Base-by-base conservation (phyloP, 1,140 invertebrate species). In the Druon quercuslanigerum region DNA sequence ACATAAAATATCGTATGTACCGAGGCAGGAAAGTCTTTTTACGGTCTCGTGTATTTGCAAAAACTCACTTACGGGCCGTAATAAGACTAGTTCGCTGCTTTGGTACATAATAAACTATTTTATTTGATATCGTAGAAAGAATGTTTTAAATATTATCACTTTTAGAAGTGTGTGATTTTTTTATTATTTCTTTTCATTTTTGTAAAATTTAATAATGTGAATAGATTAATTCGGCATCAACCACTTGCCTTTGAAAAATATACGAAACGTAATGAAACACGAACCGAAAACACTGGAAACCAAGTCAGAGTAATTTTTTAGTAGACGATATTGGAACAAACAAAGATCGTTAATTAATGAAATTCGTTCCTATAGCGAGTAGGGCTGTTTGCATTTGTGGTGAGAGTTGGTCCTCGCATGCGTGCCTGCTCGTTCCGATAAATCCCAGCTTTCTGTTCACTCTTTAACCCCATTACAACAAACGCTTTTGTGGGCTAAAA, bases 401-500 rank as follows among this genome's bases (percentile, higher is more conserved):
- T 33, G 60, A 33, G 60, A 66, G 60, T 66, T 66, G 60, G n/a
- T 66, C 40, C 60, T 66, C 60, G 60, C 14, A 66, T 66, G 60
- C 60, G 60, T 66, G 60, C 60, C 60, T 66, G 60, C n/a, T 40
- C 60, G 60, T 33, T 40, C 40, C 60, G 60, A 80, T 82, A 80
- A 83, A 85, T 85, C 76, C 76, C 14, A 78, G 78, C 79, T 83
- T 83, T 83, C 81, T 81, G 76, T 80, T 81, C 77, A 80, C 81
- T 83, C 74, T 87, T 82, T 83, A 87, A 83, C 82, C 83, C 83
- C 81, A 80, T 83, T 80, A 74, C 75, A 85, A 79, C 83, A 77
- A 83, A 76, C 79, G 76, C 82, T 79, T 86, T 87, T 86, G 85
- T 87, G 86, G 83, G 79, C 51, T 72, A 81, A 87, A 87, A 87